Evolutionary conservation across 1,140 invertebrate genomes (phyloP).

Genomic region (Radopholus similis): DNA sequence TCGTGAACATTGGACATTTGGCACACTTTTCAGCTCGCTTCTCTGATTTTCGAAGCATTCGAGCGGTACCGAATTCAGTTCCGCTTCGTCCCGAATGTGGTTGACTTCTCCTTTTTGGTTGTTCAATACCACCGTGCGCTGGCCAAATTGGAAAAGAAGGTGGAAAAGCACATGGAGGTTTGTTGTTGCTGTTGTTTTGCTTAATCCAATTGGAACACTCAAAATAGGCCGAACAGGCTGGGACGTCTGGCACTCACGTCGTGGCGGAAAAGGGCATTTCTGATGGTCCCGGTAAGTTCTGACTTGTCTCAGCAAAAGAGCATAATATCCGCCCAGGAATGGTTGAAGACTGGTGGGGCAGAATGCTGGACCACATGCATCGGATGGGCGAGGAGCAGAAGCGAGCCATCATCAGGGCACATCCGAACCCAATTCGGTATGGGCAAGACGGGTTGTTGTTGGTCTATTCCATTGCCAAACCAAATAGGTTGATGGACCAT

Average conservation of each 20-base stretch:
- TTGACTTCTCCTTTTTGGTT: constrained; percentile 44
- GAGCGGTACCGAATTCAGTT: constrained; percentile 40
- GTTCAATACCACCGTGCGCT: constrained; percentile 47
- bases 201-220: background rate
- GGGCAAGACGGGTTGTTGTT: background rate
- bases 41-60: constrained; percentile 29
- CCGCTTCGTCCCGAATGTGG: constrained; percentile 29
- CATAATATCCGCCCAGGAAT: no score
- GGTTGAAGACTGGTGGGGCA: constrained; percentile 40
- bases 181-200: background rate
- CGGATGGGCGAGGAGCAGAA: constrained; percentile 39
- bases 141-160: constrained; percentile 47
- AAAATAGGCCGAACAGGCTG: background rate
- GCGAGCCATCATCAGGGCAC: constrained; percentile 29
- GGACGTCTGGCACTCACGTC: background rate
- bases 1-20: no score
- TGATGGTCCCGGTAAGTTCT: constrained; percentile 40
- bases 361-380: constrained; percentile 42
- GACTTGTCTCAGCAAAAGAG: no score
- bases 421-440: constrained; percentile 35
- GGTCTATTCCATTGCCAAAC: background rate
- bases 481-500: constrained; percentile 29
- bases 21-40: constrained; percentile 45
- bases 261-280: constrained; percentile 41
- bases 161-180: constrained; percentile 12